Evolutionary conservation across 1,140 invertebrate species (phyloP), one percentile per base, ranked within the genome.

Genomic region (Pentalonia nigronervosa): DNA sequence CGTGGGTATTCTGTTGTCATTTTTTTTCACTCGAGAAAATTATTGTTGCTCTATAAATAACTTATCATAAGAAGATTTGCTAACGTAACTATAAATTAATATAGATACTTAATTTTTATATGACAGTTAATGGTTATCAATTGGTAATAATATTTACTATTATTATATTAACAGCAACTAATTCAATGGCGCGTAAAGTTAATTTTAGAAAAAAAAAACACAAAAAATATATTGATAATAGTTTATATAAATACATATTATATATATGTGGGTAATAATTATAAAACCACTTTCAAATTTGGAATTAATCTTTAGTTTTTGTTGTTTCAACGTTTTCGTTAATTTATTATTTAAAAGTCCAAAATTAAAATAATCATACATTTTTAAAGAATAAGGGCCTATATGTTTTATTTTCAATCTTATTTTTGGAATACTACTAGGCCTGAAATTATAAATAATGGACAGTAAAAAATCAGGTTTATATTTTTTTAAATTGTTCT

Each of bases 401-500:
- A 23, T 45, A 41, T 25, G 2, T 84, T 41, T 45, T 36, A 17
- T 83, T 84, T 84, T 36, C 36, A 41, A 36, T 11, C 21, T 23
- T 84, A 25, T 45, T 36, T 84, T 41, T 20, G 20, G 14, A 45
- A 84, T 84, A 41, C 9, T 60, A 25, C 30, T 67, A 67, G 83
- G 36, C 83, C 41, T 84, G 41, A 45, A 84, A 84, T 84, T 84
- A 86, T 47, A 47, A 86, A 86, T 86, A 47, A 86, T 86, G 45
- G 41, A 86, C n/a, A 30, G 23, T 47, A 86, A 86, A 86, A 81
- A 47, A 86, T 36, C 36, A 84, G 36, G 34, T 84, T 84, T 23
- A 25, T 84, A 36, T 23, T 21, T 4, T 41, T 84, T 41, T 84
- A 84, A 84, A 41, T 25, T 84, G 81, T 84, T 41, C 36, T 45